Base-by-base conservation (phyloP, 2,113 vertebrate genomes). In the Mormyrus lacerda region DNA sequence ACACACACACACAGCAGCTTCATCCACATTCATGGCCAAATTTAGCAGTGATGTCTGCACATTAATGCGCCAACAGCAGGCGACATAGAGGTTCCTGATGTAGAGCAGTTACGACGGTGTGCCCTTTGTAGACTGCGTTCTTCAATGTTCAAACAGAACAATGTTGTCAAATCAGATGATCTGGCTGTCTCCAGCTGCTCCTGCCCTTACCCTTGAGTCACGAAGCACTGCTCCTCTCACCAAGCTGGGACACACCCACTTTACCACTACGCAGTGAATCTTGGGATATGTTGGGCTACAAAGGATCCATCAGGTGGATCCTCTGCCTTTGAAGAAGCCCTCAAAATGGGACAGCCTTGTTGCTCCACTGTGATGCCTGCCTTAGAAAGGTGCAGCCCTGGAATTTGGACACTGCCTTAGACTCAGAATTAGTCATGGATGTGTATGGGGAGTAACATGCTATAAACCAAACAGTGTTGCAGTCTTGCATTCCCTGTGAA, bases 1-100 rank as follows among this genome's bases (percentile, higher is more conserved):
- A 88, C 85, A 88, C 91, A 91, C 48, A 50, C 11, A 50, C 48
- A 50, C 55, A 84, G 42, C 48, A 51, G 27, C 51, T 45, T 44
- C 42, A 87, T 87, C 61, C 27, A 47, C n/a, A 45, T 65, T 21
- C 21, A 65, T 65, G 58, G 7, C 9, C 21, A 65, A 65, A 65
- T 65, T 27, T 10, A 65, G 58, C 58, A 65, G 58, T 65, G 24
- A 27, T 65, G 58, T 65, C 19, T 65, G 58, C 58, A 24, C 24
- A n/a, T 27, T 5, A 65, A 5, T 65, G 58, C 2, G 5, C 58
- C 58, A 9, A 65, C 24, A 65, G 58, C 58, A 65, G 21, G 58
- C 6, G 6, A 24, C 2, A 8, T 10, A 10, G 55, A 19, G 55
- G 6, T 31, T 27, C 61, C 11, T 11, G n/a, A 27, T 69, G 27